Evolutionary conservation across 2,797 vertebrate species (phyloP), one percentile per base, ranked within the genome.

Genomic region (Sternarchorhynchus goeldii): DNA sequence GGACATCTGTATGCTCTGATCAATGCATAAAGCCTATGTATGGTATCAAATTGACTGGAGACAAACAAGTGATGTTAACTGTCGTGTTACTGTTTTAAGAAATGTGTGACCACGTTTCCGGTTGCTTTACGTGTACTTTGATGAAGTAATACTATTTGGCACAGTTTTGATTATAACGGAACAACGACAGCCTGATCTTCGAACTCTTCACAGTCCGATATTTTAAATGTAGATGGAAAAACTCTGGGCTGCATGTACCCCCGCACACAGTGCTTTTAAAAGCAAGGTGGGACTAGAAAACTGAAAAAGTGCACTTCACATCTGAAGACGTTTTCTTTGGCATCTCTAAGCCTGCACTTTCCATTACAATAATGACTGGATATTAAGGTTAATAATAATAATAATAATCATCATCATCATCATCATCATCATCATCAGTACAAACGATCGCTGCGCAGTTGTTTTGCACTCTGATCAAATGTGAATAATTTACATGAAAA

Each of bases 61-160:
- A 67, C 79, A 75, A 75, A 63, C 58, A 71, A 71, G 67, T 80
- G 36, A 57, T 71, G 29, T 29, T 18, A 36, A 64, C 57, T 6
- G 25, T 20, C 17, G 67, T 21, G 29, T 31, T 20, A 16, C 21
- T 16, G 16, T 31, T 25, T 32, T 59, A 25, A 62, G 6, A 55
- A 7, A 29, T 16, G 45, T 66, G 17, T 8, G 63, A 32, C 12
- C 66, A 66, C 64, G 36, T 67, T 70, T 53, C 10, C 39, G 21
- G n/a, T 36, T 6, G 34, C 18, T 36, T 17, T 4, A 53, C 34
- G n/a, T 63, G 39, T 62, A 31, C 29, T 34, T 50, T 45, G 17
- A 71, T 21, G 4, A 60, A 17, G 39, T 5, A 60, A 25, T 29
- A 41, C 6, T 45, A 2, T 21, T 7, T 66, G 34, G 8, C 18